Conservation (phyloP, 2,797 vertebrate genomes). For the Sternotherus odoratus region DNA sequence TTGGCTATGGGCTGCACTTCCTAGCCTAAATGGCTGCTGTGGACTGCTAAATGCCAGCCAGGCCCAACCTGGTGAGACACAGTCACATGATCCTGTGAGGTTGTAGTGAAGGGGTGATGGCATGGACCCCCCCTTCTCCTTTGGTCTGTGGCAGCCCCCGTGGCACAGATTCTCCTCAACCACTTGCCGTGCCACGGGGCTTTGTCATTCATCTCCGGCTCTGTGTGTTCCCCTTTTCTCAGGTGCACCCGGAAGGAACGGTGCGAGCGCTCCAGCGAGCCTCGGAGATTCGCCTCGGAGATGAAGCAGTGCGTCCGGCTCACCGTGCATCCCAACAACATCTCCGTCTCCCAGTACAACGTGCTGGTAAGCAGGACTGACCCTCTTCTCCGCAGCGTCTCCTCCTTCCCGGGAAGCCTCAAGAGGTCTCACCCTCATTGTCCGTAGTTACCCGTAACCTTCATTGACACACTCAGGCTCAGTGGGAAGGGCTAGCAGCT, state of each 20-base stretch:
- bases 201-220: not conserved
- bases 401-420: not conserved
- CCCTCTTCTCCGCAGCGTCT: not conserved
- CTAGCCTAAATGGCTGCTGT: rapidly evolving
- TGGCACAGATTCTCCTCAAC: not conserved
- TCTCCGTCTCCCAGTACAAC: conserved; percentile 97
- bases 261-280: conserved; percentile 93
- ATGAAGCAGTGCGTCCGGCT: conserved; percentile 97
- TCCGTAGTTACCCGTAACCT: not conserved
- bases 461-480: not conserved
- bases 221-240: conserved; percentile 1
- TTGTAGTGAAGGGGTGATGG: not conserved
- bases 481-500: not conserved
- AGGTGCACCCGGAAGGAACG: conserved; percentile 97
- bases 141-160: not conserved
- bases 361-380: conserved; percentile 89
- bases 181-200: too few relatives aligned
- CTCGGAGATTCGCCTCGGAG: conserved; percentile 94
- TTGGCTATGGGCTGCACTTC: not conserved
- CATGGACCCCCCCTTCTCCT: not conserved
- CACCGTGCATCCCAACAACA: conserved; percentile 97
- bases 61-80: not conserved
- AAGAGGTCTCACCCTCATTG: rapidly evolving
- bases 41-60: rapidly evolving
- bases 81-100: not conserved